Percentiles rank a stretch among this genome's conserved stretches.
Conservation (phyloP, 2,113 vertebrate genomes). For the Calonectris borealis region DNA sequence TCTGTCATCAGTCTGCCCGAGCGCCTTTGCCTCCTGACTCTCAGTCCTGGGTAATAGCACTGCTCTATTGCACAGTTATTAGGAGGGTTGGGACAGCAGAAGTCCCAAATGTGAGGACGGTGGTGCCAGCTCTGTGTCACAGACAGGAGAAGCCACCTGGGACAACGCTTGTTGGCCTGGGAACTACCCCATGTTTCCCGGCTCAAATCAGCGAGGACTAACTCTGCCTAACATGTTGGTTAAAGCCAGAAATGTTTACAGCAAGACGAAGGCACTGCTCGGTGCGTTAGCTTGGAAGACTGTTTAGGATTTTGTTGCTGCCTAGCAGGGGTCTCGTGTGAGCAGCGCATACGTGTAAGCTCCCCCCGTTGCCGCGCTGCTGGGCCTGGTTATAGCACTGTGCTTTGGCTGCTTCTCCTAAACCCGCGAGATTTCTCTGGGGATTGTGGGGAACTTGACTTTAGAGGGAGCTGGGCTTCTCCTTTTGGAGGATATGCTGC, state of each 20-base stretch:
- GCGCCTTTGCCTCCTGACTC: background rate
- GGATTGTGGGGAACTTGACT: background rate
- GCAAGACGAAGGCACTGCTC: background rate
- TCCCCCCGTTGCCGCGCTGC: fast-evolving
- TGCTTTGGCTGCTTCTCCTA: background rate
- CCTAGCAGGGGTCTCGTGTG: background rate
- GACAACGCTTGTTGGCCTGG: background rate
- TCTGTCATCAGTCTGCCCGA: fast-evolving
- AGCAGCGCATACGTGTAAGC: fast-evolving
- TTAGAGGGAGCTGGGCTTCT: background rate
- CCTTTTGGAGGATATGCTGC: background rate
- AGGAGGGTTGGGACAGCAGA: background rate
- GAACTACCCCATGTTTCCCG: background rate
- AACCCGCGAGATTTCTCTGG: background rate
- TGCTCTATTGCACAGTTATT: background rate
- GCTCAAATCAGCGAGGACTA: background rate
- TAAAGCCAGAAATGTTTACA: background rate
- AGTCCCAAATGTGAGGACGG: background rate
- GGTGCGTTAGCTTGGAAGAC: background rate
- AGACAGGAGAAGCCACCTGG: background rate
- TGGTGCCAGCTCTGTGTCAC: background rate
- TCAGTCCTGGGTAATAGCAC: background rate
- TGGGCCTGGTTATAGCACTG: background rate
- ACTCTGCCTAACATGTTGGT: background rate
- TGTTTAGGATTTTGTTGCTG: background rate